A percentile compares a stretch with the other conserved stretches of the same genome.
Conservation (phyloP, 2,113 vertebrate species). For the Dipodomys merriami region DNA sequence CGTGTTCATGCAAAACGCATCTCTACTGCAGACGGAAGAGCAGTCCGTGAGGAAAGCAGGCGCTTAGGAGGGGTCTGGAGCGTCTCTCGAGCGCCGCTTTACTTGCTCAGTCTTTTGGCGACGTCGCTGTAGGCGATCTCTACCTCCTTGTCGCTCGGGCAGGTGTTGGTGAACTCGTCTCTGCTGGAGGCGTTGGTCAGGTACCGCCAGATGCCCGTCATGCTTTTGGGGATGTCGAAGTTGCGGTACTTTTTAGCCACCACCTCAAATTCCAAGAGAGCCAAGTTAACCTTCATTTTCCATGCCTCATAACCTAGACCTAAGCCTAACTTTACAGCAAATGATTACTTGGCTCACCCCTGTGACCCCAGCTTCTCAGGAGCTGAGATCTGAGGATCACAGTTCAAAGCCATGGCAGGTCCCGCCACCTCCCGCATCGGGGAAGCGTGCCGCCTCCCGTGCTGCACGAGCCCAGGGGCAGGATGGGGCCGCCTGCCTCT, state of each 20-base stretch:
- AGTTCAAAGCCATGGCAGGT: no score
- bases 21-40: slow-evolving; percentile 84
- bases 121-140: slow-evolving; percentile 98
- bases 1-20: slow-evolving; percentile 83
- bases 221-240: slow-evolving; percentile 96
- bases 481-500: no score
- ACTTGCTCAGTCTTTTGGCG: slow-evolving; percentile 98
- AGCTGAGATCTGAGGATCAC: no score
- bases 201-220: slow-evolving; percentile 97
- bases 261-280: slow-evolving; percentile 88
- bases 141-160: slow-evolving; percentile 97
- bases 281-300: slow-evolving; percentile 14
- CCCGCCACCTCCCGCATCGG: no score
- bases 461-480: no score
- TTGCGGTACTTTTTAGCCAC: slow-evolving; percentile 97
- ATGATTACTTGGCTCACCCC: not conserved
- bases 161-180: slow-evolving; percentile 99
- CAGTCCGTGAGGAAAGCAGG: slow-evolving; percentile 83
- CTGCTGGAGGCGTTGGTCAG: slow-evolving; percentile 94
- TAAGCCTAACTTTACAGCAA: not conserved
- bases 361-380: no score
- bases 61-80: slow-evolving; percentile 58
- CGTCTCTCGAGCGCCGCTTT: slow-evolving; percentile 77
- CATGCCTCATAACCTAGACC: not conserved
- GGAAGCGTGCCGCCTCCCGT: no score